phyloP scores from a whole-genome alignment of 1,140 invertebrate genomes.

The Diorhabda elongata region DNA sequence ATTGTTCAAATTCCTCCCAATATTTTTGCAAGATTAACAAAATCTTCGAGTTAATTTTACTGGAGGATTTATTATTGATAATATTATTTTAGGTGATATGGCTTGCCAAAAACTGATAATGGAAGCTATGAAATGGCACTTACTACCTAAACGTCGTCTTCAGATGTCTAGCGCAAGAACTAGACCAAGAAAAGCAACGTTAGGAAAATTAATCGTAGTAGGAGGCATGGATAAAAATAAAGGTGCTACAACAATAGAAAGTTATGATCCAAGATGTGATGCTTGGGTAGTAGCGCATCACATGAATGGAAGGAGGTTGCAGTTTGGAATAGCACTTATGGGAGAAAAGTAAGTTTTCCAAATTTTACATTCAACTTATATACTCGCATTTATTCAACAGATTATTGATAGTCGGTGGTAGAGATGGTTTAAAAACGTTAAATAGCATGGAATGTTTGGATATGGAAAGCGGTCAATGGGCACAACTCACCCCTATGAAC shows the following conservation, averaged over 20 bases:
- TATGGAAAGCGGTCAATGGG: conserved; percentile 74
- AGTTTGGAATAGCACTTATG: conserved; percentile 86
- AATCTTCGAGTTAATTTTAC: no score
- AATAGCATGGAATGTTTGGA: conserved; percentile 85
- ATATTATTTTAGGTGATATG: conserved; percentile 39
- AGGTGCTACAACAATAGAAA: conserved; percentile 84
- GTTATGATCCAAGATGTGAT: conserved; percentile 81
- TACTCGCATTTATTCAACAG: background rate
- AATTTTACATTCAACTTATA: background rate
- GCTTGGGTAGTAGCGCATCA: conserved; percentile 73
- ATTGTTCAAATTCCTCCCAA: no score
- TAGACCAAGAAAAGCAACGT: conserved; percentile 84
- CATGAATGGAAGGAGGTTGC: conserved; percentile 77
- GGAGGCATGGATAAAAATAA: conserved; percentile 89
- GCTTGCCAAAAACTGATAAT: conserved; percentile 83
- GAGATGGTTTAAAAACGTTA: conserved; percentile 90
- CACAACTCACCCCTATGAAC: conserved; percentile 78
- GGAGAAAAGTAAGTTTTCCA: conserved; percentile 68
- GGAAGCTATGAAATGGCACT: conserved; percentile 90
- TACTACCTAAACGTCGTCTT: conserved; percentile 78
- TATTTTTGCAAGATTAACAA: no score
- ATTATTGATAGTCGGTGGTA: conserved; percentile 69
- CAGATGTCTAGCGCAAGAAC: conserved; percentile 74
- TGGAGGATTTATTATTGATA: background rate
- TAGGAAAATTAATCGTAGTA: conserved; percentile 80